Conservation (phyloP, 2,888 invertebrate genomes). For the Vesta saturnalis region DNA sequence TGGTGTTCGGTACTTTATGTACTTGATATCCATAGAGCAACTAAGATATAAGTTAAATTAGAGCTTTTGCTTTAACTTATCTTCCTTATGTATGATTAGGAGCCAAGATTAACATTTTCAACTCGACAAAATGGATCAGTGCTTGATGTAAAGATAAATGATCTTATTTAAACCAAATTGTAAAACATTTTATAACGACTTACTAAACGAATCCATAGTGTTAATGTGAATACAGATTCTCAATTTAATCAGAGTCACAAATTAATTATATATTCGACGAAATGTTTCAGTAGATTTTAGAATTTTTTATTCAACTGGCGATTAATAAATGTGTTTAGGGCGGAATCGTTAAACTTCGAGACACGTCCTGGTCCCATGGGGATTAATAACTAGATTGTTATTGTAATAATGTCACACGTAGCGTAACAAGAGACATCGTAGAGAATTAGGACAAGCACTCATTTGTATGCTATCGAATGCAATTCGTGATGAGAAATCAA, state of each 20-base stretch:
- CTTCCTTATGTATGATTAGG: not conserved
- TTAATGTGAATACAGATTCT: no score
- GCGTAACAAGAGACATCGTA: constrained; percentile 13
- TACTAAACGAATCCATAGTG: no score
- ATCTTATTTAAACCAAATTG: not conserved
- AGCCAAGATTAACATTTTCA: not conserved
- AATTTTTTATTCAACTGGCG: not conserved
- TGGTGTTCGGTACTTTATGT: no score
- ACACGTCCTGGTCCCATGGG: constrained; percentile 12
- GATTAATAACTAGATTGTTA: constrained; percentile 26
- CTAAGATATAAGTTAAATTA: no score
- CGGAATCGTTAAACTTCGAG: not conserved
- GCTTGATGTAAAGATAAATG: not conserved
- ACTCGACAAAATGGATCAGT: not conserved
- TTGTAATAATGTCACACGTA: constrained; percentile 24
- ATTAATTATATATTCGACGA: no score
- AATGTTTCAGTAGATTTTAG: no score
- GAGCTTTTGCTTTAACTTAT: not conserved
- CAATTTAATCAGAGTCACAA: no score
- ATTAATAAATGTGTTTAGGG: no score
- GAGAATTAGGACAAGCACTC: constrained; percentile 22
- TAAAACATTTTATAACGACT: not conserved
- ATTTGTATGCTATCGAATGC: constrained; percentile 27
- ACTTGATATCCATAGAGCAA: no score
- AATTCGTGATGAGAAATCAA: constrained; percentile 30